phyloP scores from a whole-genome alignment of 2,888 invertebrate genomes.

The Sisyra terminalis region DNA sequence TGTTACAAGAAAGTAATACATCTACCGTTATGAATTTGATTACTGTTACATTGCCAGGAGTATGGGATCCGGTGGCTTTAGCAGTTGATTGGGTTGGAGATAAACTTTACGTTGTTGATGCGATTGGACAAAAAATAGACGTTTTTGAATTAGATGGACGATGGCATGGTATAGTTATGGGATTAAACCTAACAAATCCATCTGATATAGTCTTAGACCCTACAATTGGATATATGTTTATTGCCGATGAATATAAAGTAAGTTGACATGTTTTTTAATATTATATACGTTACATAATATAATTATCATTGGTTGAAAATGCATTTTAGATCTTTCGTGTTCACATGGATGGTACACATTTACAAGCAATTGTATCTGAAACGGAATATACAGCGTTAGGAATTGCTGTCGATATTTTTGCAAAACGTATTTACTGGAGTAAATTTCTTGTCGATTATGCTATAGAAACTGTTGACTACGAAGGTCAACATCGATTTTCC shows the following conservation, averaged over 20 bases:
- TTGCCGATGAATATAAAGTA: constrained; percentile 73
- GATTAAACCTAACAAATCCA: constrained; percentile 80
- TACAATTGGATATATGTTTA: constrained; percentile 71
- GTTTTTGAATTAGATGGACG: constrained; percentile 78
- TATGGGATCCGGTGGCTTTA: constrained; percentile 78
- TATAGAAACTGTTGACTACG: constrained; percentile 92
- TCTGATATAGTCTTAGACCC: constrained; percentile 89
- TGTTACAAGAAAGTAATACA: constrained; percentile 27
- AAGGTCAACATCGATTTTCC: constrained; percentile 65
- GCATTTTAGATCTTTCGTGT: constrained; percentile 49
- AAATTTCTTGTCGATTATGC: constrained; percentile 87
- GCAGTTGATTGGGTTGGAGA: constrained; percentile 97
- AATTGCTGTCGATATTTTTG: constrained; percentile 78
- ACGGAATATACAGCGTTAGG: constrained; percentile 91
- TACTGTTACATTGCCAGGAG: constrained; percentile 56
- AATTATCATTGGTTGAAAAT: constrained; percentile 5
- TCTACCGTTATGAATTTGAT: constrained; percentile 32
- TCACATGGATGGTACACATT: constrained; percentile 86
- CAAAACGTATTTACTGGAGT: constrained; percentile 88
- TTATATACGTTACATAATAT: too few relatives aligned
- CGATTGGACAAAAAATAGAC: constrained; percentile 84
- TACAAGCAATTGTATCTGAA: constrained; percentile 70
- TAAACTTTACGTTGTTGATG: constrained; percentile 89
- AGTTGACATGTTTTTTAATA: constrained; percentile 6
- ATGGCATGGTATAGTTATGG: constrained; percentile 80